These are phyloP conservation scores for Sardinella longiceps DNA, from an alignment of 2,797 vertebrate genomes.

Conservation along the genomic window DNA sequence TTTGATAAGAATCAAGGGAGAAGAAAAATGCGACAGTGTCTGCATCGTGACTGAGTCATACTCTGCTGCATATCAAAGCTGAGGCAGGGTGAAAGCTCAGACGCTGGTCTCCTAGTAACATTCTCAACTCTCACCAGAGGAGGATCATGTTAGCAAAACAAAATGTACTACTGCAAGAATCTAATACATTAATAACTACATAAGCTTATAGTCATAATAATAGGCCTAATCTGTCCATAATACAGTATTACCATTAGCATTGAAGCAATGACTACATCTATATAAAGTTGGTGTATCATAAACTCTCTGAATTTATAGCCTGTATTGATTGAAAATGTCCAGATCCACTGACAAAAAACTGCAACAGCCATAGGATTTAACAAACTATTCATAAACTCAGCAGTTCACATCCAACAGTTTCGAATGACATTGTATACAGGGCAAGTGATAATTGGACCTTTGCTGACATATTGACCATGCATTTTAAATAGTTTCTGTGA, in stretches of 20 bases:
- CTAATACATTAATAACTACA: neutral
- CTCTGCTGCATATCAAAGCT: neutral
- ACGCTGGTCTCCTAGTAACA: neutral
- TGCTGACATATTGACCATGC: neutral
- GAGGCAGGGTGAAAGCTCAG: neutral
- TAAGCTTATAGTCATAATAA: neutral
- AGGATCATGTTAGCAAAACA: neutral
- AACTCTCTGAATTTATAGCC: neutral
- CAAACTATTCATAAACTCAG: neutral
- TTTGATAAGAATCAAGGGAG: neutral
- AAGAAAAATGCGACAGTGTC: neutral
- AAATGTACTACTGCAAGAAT: neutral
- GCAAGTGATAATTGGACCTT: neutral
- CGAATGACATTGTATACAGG: neutral
- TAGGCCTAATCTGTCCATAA: too few relatives aligned
- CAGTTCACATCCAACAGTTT: neutral
- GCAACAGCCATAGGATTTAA: neutral
- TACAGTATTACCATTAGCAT: too few relatives aligned
- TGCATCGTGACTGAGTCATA: neutral
- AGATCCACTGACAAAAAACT: neutral
- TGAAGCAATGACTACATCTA: too few relatives aligned
- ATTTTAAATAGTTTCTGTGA: neutral
- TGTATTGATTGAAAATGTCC: neutral
- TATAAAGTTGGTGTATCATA: too few relatives aligned
- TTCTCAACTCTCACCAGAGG: neutral